phyloP scores from a whole-genome alignment of 2,113 vertebrate genomes.

The Pelodiscus sinensis region DNA sequence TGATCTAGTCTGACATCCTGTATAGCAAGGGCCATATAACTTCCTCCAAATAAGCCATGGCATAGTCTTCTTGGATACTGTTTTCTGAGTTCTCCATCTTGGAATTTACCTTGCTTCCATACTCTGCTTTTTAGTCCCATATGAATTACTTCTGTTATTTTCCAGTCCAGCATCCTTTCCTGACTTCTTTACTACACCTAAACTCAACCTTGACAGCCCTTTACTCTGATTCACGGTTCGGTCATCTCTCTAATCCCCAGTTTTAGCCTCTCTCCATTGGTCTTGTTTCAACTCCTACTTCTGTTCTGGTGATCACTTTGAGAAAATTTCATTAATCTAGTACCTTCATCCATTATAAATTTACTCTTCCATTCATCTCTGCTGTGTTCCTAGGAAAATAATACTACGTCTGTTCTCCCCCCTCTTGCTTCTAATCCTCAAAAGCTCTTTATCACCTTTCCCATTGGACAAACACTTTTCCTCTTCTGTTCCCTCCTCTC shows the following conservation, averaged over 20 bases:
- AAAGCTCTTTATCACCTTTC: neutral
- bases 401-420: neutral
- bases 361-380: neutral
- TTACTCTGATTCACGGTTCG: neutral
- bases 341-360: neutral
- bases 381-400: neutral
- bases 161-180: too few relatives aligned
- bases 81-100: neutral
- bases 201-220: too few relatives aligned
- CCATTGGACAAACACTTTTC: neutral
- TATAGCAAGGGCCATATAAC: too few relatives aligned
- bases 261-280: neutral
- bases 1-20: neutral
- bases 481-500: neutral
- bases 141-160: too few relatives aligned
- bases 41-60: too few relatives aligned
- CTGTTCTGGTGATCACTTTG: neutral
- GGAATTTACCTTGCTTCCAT: neutral
- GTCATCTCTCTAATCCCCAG: neutral
- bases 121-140: neutral
- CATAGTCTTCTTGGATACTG: neutral
- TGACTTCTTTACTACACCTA: too few relatives aligned
- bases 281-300: neutral
- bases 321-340: neutral
- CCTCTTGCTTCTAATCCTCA: neutral